Percentiles rank a stretch among this genome's conserved stretches.
phyloP scores from a whole-genome alignment of 2,113 vertebrate species.

The Gnathonemus echidnorhynchus region DNA sequence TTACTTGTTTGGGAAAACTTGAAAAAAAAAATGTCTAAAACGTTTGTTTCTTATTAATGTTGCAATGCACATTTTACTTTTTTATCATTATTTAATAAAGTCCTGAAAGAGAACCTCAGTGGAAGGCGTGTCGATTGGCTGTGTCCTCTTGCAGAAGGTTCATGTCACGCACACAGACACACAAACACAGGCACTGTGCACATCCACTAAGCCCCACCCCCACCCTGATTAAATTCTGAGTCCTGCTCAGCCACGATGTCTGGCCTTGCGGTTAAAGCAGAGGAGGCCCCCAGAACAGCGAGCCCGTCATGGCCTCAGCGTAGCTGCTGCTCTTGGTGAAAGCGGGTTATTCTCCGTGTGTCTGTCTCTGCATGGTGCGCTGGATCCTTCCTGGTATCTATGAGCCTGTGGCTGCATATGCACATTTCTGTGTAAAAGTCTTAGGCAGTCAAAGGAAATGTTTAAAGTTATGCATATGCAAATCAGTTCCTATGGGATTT shows the following conservation, averaged over 20 bases:
- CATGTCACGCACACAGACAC: neutral
- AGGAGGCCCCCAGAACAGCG: neutral
- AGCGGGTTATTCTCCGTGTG: neutral
- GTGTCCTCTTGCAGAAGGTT: neutral
- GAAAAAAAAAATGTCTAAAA: conserved; percentile 47
- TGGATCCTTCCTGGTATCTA: neutral
- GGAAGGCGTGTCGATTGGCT: neutral
- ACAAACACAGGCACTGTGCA: neutral
- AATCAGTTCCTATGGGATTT: neutral
- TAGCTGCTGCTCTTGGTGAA: neutral
- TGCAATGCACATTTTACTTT: conserved; percentile 26
- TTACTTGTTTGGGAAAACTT: conserved; percentile 41
- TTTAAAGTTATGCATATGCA: neutral
- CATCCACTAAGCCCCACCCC: neutral
- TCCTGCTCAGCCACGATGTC: neutral
- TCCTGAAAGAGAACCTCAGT: conserved; percentile 39
- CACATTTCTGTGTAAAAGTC: neutral
- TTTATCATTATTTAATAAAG: conserved; percentile 61
- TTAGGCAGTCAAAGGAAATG: neutral
- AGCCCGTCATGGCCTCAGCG: neutral
- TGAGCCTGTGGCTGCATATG: neutral
- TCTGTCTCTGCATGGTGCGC: neutral
- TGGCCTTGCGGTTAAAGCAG: neutral
- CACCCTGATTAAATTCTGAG: neutral
- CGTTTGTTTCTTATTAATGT: conserved; percentile 25